These are phyloP conservation scores for Drosophila ustulata DNA, from an alignment of 2,888 invertebrate genomes.

Conservation along the genomic window DNA sequence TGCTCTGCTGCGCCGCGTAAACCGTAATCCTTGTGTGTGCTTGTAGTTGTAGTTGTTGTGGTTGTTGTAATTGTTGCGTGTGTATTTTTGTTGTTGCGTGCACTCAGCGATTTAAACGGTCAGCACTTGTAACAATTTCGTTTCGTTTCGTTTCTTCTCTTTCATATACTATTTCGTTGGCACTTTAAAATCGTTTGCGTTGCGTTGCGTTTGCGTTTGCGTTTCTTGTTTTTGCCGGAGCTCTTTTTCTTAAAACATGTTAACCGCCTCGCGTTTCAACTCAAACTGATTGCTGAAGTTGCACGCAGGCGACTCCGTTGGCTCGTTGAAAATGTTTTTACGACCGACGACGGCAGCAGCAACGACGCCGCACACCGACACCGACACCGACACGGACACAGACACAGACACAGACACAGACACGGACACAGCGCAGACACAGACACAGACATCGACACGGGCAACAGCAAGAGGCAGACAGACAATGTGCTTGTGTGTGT, in stretches of 20 bases:
- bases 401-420: constrained; percentile 14
- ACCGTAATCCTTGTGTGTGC: constrained; percentile 62
- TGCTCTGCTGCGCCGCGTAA: constrained; percentile 37
- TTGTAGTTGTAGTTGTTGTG: constrained; percentile 2
- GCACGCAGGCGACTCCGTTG: constrained; percentile 83
- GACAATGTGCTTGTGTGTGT: constrained; percentile 48
- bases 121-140: constrained; percentile 42
- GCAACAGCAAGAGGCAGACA: constrained; percentile 55
- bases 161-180: constrained; percentile 36
- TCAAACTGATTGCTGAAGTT: constrained; percentile 84
- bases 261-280: constrained; percentile 85
- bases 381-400: constrained; percentile 30
- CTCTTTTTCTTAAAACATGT: constrained; percentile 83
- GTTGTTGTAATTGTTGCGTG: constrained; percentile 9
- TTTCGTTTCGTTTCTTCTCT: constrained; percentile 22
- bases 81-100: constrained; percentile 37
- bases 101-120: constrained; percentile 49
- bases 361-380: constrained; percentile 33
- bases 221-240: constrained; percentile 59
- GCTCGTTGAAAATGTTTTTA: constrained; percentile 82
- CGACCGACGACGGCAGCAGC: constrained; percentile 56
- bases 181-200: constrained; percentile 49
- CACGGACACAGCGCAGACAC: constrained; percentile 7
- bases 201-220: constrained; percentile 39
- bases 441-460: constrained; percentile 23